A percentile compares a stretch with the other conserved stretches of the same genome.
phyloP scores from a whole-genome alignment of 2,888 invertebrate genomes.

The Orthosia cruda region DNA sequence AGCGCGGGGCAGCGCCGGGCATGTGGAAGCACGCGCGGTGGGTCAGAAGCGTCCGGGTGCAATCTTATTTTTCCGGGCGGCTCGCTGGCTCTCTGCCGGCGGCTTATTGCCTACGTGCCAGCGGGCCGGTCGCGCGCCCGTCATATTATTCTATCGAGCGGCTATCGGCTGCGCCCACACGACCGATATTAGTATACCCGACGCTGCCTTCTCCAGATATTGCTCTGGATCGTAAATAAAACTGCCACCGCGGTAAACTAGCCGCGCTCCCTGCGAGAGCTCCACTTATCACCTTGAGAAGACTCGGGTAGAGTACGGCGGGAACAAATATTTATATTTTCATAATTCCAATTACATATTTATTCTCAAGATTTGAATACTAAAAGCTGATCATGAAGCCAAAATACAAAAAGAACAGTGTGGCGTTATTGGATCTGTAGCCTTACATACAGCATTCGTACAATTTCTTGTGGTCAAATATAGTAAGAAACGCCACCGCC shows the following conservation, averaged over 20 bases:
- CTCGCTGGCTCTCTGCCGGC: conserved; percentile 86
- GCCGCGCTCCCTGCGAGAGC: conserved; percentile 72
- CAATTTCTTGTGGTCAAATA: conserved; percentile 54
- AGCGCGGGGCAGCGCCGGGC: conserved; percentile 63
- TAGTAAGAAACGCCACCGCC: conserved; percentile 62
- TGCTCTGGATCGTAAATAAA: conserved; percentile 89
- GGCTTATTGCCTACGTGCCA: conserved; percentile 92
- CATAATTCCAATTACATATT: conserved; percentile 48
- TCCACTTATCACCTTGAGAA: conserved; percentile 81
- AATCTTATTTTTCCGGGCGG: conserved; percentile 90
- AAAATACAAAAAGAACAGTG: conserved; percentile 9
- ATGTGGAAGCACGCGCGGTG: conserved; percentile 81
- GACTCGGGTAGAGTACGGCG: conserved; percentile 59
- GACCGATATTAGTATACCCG: conserved; percentile 89
- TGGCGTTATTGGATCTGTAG: conserved; percentile 36
- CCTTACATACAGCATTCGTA: conserved; percentile 37
- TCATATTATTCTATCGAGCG: conserved; percentile 91
- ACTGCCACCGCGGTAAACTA: conserved; percentile 80
- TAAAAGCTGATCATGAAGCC: conserved; percentile 15
- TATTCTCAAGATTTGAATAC: conserved; percentile 34
- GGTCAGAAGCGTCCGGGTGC: conserved; percentile 80
- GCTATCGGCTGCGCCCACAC: conserved; percentile 89
- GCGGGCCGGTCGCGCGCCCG: conserved; percentile 85
- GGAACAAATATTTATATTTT: conserved; percentile 52
- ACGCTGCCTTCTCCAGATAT: conserved; percentile 89